Evolutionary conservation across 2,797 vertebrate species (phyloP).

Genomic region (Danio kyathit): DNA sequence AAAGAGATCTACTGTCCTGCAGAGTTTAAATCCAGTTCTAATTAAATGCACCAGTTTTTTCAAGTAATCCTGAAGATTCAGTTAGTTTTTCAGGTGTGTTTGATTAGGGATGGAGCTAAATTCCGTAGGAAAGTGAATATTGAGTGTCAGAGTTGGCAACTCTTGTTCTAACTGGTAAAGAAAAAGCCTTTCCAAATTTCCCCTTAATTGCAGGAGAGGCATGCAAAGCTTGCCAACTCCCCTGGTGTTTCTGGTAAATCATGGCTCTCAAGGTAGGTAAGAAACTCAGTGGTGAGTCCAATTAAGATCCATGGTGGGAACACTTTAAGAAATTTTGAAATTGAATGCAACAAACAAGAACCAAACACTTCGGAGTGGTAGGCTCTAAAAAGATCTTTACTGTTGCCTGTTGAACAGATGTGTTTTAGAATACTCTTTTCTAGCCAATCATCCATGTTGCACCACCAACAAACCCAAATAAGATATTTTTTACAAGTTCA

Average conservation of each 20-base stretch:
- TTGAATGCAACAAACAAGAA: constrained; percentile 1
- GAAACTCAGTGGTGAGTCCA: not conserved
- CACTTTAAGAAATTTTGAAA: not conserved
- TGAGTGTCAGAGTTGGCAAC: not conserved
- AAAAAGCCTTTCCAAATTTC: too few relatives aligned
- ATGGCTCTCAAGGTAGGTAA: not conserved
- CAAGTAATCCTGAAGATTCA: too few relatives aligned
- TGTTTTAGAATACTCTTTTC: too few relatives aligned
- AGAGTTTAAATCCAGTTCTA: not conserved
- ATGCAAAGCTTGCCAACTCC: not conserved
- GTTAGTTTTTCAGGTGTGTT: not conserved
- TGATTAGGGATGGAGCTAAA: not conserved
- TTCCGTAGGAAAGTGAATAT: too few relatives aligned
- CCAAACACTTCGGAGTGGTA: not conserved
- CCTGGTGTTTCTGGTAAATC: not conserved
- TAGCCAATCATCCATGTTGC: too few relatives aligned
- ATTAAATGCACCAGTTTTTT: not conserved
- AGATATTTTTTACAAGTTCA: too few relatives aligned
- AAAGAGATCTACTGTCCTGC: not conserved
- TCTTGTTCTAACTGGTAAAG: not conserved
- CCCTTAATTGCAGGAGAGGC: too few relatives aligned
- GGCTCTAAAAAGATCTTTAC: too few relatives aligned
- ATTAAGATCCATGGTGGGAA: not conserved
- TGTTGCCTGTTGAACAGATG: too few relatives aligned
- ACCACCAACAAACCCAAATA: too few relatives aligned